Base-by-base conservation (phyloP, 2,888 invertebrate species). In the Eucriotettix oculatus region DNA sequence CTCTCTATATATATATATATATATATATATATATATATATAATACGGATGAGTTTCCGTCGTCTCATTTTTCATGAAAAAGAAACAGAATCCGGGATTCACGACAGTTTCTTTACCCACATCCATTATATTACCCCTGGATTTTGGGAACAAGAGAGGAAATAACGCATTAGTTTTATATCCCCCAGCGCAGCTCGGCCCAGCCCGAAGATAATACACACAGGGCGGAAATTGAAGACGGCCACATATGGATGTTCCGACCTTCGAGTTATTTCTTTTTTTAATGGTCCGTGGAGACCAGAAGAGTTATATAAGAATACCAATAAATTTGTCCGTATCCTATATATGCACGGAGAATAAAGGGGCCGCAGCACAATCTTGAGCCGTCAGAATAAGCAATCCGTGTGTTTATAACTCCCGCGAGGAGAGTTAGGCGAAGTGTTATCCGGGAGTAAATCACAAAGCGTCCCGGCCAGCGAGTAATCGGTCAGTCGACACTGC, bases 211-310 rank as follows among this genome's bases (percentile, higher is more conserved):
- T 55, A 55, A 55, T 55, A 40, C 55, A 48, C 10, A n/a, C n/a
- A 29, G 29, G 55, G 55, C 55, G 55, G 55, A 55, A 55, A 55
- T 55, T 55, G 55, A 55, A 55, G 55, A 55, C 55, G 55, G 55
- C 40, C 55, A 55, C 55, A 55, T 55, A 55, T 55, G 55, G 41
- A 55, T 55, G 16, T 55, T 55, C 55, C 55, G 48, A 41, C 55
- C 55, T 11, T n/a, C 16, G 41, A 55, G 55, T 55, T 55, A 55
- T 55, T 41, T 40, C 55, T 55, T 48, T 40, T 55, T 55, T 55
- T 55, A 55, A 55, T 55, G 55, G 55, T 55, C 55, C 55, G 41
- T 42, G 55, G 41, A 42, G 55, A 55, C 12, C 54, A 55, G 40
- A 55, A 55, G 55, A 55, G 55, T 55, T 55, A 55, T 55, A 42